Evolutionary conservation across 2,888 invertebrate species (phyloP).

Genomic region (Melanotus villosus): DNA sequence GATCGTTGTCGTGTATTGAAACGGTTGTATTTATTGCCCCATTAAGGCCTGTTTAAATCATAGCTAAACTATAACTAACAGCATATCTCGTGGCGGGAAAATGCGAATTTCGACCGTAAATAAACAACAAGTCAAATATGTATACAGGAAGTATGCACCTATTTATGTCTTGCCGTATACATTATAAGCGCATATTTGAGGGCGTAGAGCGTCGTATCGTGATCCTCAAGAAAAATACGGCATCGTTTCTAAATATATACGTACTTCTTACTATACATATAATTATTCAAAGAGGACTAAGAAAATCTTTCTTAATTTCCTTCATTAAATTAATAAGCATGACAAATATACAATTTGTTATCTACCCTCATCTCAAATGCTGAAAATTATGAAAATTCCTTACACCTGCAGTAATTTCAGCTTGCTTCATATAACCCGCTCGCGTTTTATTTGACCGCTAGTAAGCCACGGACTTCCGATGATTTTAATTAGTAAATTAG

Average conservation of each 20-base stretch:
- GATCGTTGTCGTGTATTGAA: slow-evolving; percentile 71
- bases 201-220: not conserved
- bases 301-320: too few relatives aligned
- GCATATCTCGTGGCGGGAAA: slow-evolving; percentile 61
- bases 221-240: not conserved
- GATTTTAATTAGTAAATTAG: too few relatives aligned
- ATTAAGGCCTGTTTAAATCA: slow-evolving; percentile 75
- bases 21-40: slow-evolving; percentile 75
- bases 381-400: too few relatives aligned
- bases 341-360: too few relatives aligned
- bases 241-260: not conserved
- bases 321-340: too few relatives aligned
- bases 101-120: slow-evolving; percentile 60
- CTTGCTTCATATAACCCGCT: too few relatives aligned
- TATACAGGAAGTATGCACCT: slow-evolving; percentile 44
- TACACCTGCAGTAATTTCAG: too few relatives aligned
- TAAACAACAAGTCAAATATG: slow-evolving; percentile 54
- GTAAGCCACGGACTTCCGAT: too few relatives aligned
- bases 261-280: not conserved
- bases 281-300: too few relatives aligned
- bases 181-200: slow-evolving; percentile 10
- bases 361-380: too few relatives aligned
- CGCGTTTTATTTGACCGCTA: too few relatives aligned
- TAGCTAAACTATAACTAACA: slow-evolving; percentile 71
- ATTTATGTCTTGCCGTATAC: slow-evolving; percentile 32